Base-by-base conservation (phyloP, 2,888 invertebrate species). In the Leucoptera coffeella region DNA sequence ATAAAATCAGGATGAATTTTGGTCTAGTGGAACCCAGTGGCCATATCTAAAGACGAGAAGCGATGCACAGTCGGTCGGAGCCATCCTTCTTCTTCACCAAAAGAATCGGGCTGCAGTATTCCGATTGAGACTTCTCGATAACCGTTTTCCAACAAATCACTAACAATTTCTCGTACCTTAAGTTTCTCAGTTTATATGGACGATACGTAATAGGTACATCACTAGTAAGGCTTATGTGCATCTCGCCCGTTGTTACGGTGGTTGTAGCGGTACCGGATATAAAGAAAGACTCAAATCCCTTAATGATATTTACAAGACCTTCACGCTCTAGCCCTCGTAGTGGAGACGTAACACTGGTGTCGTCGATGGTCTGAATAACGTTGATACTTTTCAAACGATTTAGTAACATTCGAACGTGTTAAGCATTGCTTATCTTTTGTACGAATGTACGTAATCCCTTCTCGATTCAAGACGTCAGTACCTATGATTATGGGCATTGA, bases 171-270 rank as follows among this genome's bases (percentile, higher is more conserved):
- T n/a, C n/a, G n/a, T n/a, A n/a, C n/a, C n/a, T n/a, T n/a, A n/a
- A n/a, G n/a, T n/a, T n/a, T n/a, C n/a, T n/a, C n/a, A n/a, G n/a
- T n/a, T n/a, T n/a, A n/a, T n/a, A n/a, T n/a, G n/a, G n/a, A n/a
- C n/a, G n/a, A 21, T 42, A 40, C 2, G 15, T 22, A 1, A 42
- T 29, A 4, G 41, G 38, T 0, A 19, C 27, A 8, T 29, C 11
- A 14, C 26, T 37, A 2, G 21, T 39, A 1, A 44, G 27, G 11
- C 26, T 29, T 4, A 41, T 42, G 0, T 34, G 14, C 38, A 42
- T 41, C 2, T 26, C 29, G 1, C 42, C 41, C 0, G 39, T 39
- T 8, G 11, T 36, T 1, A 44, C 41, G 1, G 38, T 42, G 2
- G 35, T 31, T 4, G 26, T 17, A 2, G 40, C 39, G 1, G 41